Evolutionary conservation across 2,888 invertebrate species (phyloP), one percentile per base, ranked within the genome.

Genomic region (Laothoe populi): DNA sequence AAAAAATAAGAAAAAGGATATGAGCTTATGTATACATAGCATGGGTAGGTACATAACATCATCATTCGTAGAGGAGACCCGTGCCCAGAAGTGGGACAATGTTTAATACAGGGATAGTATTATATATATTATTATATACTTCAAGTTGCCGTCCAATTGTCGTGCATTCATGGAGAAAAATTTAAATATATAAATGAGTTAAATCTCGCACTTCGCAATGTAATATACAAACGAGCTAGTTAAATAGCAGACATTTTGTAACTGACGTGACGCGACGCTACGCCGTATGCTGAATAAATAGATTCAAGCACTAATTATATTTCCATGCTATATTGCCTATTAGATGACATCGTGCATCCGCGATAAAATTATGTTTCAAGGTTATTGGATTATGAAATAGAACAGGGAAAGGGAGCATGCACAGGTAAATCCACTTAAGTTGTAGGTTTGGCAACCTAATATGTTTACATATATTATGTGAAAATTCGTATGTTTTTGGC

Each of bases 341-440:
- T 57, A 42, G 31, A 24, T 31, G 13, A 13, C 16, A 45, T 19
- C 16, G 31, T 31, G 31, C 58, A 19, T 24, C 53, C 21, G 2
- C 44, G 13, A 59, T 45, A 31, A 59, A 59, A 45, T 59, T 59
- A 59, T 11, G 13, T 13, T 10, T 26, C 19, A 45, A 59, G 26
- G 11, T 59, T 59, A 59, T 59, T 44, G 31, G 44, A 45, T 44
- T 59, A 26, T 44, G 26, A 59, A 16, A 44, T 26, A 31, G 26
- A 11, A 19, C 45, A 26, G 42, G 2, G 10, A 21, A 23, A 44
- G 16, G 7, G 40, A 23, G 23, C 24, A n/a, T n/a, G n/a, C n/a
- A n/a, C n/a, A n/a, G n/a, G 19, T 45, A 31, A 19, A 11, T 4
- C 53, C 19, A 35, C 21, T 35, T 35, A 19, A 13, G 2, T 26